Conservation (phyloP, 2,888 invertebrate genomes). For the Hyposoter didymator region DNA sequence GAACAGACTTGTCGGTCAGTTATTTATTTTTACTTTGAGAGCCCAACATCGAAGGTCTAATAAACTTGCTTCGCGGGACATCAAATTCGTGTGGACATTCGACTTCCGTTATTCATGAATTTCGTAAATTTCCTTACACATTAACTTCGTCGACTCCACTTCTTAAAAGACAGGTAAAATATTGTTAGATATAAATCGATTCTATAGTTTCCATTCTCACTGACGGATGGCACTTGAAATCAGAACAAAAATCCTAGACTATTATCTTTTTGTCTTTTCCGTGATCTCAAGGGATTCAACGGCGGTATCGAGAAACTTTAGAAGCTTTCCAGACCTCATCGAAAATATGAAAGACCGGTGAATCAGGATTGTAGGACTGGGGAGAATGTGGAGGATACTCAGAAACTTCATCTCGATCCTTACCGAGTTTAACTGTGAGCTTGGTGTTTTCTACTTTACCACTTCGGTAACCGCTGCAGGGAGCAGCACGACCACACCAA, state of each 20-base stretch:
- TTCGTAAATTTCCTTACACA: background rate
- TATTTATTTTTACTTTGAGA: no score
- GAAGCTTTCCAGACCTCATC: slow-evolving; percentile 68
- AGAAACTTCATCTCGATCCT: slow-evolving; percentile 68
- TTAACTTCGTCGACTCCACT: background rate
- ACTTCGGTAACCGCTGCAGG: slow-evolving; percentile 68
- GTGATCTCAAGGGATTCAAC: slow-evolving; percentile 64
- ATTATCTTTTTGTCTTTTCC: slow-evolving; percentile 36
- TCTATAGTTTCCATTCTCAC: slow-evolving; percentile 7
- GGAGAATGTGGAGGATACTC: slow-evolving; percentile 49
- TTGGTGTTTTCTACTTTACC: slow-evolving; percentile 74
- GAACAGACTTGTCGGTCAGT: no score
- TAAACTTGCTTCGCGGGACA: no score
- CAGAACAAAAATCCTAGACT: slow-evolving; percentile 63
- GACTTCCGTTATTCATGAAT: background rate
- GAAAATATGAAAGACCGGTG: slow-evolving; percentile 30
- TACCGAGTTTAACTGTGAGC: slow-evolving; percentile 75
- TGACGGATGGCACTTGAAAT: slow-evolving; percentile 49
- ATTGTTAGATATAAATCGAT: background rate
- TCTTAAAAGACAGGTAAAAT: background rate
- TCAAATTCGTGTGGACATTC: no score
- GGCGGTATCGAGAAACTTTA: slow-evolving; percentile 73
- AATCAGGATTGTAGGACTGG: background rate
- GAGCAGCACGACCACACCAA: slow-evolving; percentile 14
- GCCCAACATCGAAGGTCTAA: no score